Conservation (phyloP, 2,888 invertebrate species). For the Aphrophora alni region DNA sequence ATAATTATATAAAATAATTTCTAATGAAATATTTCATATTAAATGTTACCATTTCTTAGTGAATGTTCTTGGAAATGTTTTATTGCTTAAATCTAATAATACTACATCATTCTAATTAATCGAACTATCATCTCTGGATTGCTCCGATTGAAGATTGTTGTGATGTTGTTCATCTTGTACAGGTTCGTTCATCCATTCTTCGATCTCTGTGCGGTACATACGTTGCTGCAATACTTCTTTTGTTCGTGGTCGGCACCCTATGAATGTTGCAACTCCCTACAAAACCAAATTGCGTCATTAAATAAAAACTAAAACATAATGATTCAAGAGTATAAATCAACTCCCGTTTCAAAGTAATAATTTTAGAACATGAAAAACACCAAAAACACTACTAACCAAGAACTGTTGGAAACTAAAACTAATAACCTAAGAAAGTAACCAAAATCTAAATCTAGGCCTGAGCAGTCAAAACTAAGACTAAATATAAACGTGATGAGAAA, state of each 20-base stretch:
- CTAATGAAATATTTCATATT: neutral
- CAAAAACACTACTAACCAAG: too few relatives aligned
- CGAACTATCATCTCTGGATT: neutral
- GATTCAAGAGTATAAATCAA: too few relatives aligned
- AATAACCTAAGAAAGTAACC: too few relatives aligned
- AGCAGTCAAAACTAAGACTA: too few relatives aligned
- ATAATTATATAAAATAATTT: too few relatives aligned
- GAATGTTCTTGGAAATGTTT: neutral
- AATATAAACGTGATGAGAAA: too few relatives aligned
- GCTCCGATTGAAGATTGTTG: neutral
- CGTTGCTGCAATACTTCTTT: constrained; percentile 76
- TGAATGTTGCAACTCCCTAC: constrained; percentile 70
- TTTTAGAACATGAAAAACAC: too few relatives aligned
- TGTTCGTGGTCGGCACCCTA: constrained; percentile 76
- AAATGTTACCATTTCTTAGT: neutral
- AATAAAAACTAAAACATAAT: too few relatives aligned
- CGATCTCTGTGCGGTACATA: constrained; percentile 78
- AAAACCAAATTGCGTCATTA: too few relatives aligned
- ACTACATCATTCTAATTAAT: neutral
- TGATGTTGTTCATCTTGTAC: neutral
- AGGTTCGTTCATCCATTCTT: constrained; percentile 72
- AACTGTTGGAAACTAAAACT: too few relatives aligned
- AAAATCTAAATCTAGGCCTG: too few relatives aligned
- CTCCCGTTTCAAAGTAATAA: too few relatives aligned
- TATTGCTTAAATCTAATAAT: neutral